These are phyloP conservation scores for Rousettus madagascariensis DNA, from an alignment of 2,797 vertebrate genomes.

Conservation along the genomic window DNA sequence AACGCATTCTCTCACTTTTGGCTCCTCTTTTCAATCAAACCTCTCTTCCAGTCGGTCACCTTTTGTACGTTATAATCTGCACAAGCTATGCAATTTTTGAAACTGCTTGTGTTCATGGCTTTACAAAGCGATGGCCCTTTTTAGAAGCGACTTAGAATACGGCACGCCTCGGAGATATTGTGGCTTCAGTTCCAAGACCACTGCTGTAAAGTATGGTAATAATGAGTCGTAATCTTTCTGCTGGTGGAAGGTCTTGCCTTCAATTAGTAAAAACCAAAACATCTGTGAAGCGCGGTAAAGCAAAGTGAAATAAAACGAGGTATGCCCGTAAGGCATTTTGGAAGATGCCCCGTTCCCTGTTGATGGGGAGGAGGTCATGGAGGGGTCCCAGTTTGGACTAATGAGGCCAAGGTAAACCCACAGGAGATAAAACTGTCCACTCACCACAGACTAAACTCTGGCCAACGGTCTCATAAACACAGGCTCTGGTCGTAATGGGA, in stretches of 20 bases:
- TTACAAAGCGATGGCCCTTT: neutral
- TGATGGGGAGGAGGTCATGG: neutral
- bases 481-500: neutral
- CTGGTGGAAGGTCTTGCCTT: neutral
- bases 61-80: neutral
- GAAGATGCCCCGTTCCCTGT: neutral
- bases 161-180: neutral
- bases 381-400: neutral
- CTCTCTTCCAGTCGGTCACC: constrained; percentile 62
- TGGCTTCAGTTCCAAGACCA: neutral
- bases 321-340: neutral
- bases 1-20: constrained; percentile 1
- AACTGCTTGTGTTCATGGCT: neutral
- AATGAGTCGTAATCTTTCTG: neutral
- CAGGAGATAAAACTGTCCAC: neutral
- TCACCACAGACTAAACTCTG: neutral
- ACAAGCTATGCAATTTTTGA: neutral
- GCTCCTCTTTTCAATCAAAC: constrained; percentile 65
- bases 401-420: neutral
- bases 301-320: neutral
- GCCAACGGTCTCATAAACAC: neutral
- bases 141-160: neutral
- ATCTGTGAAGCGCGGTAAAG: neutral
- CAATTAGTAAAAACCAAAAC: neutral
- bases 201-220: too few relatives aligned